Conservation (phyloP, 2,113 vertebrate species). For the Pleuronectes platessa region DNA sequence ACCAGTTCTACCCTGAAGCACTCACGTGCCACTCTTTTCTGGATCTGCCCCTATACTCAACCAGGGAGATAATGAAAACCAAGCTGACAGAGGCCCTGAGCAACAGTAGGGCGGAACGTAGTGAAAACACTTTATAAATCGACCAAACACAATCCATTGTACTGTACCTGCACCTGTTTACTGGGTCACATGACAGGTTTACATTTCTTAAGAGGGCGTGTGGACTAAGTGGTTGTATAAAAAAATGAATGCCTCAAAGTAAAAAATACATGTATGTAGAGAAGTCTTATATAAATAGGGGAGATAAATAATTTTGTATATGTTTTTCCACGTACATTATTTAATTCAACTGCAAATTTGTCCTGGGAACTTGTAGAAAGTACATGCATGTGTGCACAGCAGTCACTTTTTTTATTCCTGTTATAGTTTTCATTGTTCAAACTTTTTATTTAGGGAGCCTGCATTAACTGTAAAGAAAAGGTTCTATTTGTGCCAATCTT, state of each 20-base stretch:
- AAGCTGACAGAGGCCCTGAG: constrained; percentile 76
- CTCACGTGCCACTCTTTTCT: constrained; percentile 65
- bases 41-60: constrained; percentile 71
- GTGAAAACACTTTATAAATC: too few relatives aligned
- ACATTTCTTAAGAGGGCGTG: too few relatives aligned
- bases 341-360: background rate
- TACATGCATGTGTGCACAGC: background rate
- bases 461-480: too few relatives aligned
- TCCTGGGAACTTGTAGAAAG: background rate
- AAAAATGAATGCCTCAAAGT: too few relatives aligned
- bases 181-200: too few relatives aligned
- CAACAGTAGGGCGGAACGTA: constrained; percentile 11
- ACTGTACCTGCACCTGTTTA: too few relatives aligned
- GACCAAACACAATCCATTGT: too few relatives aligned
- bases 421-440: background rate
- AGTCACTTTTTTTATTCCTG: background rate
- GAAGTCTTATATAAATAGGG: too few relatives aligned
- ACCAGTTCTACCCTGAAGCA: constrained; percentile 71
- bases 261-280: too few relatives aligned
- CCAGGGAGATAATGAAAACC: constrained; percentile 65
- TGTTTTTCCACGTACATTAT: background rate
- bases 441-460: background rate
- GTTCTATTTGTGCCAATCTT: too few relatives aligned
- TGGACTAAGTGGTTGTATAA: too few relatives aligned
- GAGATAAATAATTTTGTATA: background rate